These are phyloP conservation scores for Netelia fuscicornis DNA, from an alignment of 2,888 invertebrate genomes.

Conservation along the genomic window DNA sequence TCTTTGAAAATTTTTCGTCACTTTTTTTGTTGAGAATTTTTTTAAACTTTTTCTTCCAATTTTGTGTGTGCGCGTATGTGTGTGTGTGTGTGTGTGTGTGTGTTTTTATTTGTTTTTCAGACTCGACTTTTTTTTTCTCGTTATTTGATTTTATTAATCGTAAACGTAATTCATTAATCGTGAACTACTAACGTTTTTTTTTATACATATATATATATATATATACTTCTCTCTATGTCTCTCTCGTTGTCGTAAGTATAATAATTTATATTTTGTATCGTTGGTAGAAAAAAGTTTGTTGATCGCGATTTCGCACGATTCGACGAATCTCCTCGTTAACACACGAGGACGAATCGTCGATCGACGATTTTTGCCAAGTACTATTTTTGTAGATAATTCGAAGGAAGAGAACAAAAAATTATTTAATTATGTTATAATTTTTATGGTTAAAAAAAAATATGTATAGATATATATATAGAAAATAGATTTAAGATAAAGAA, in stretches of 20 bases:
- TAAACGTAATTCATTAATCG: constrained; percentile 50
- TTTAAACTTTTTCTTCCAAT: too few relatives aligned
- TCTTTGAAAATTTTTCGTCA: not conserved
- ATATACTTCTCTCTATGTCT: not conserved
- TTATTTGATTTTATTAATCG: constrained; percentile 58
- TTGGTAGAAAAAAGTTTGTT: constrained; percentile 57
- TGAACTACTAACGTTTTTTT: constrained; percentile 18
- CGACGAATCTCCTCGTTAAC: constrained; percentile 17
- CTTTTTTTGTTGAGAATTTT: not conserved
- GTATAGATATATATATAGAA: constrained; percentile 51
- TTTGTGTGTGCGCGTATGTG: too few relatives aligned
- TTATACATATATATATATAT: not conserved
- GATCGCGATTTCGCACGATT: constrained; percentile 33
- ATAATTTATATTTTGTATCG: constrained; percentile 26
- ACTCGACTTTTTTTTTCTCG: constrained; percentile 26
- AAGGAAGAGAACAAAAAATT: constrained; percentile 33
- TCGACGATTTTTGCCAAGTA: constrained; percentile 63
- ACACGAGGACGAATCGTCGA: not conserved
- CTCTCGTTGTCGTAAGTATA: constrained; percentile 3
- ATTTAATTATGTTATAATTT: constrained; percentile 65
- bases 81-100: too few relatives aligned
- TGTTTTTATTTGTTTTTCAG: not conserved
- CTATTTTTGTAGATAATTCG: constrained; percentile 63
- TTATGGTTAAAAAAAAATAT: constrained; percentile 8
- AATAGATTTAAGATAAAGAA: not conserved